Evolutionary conservation across 2,113 vertebrate species (phyloP).

Genomic region (Plotosus lineatus): DNA sequence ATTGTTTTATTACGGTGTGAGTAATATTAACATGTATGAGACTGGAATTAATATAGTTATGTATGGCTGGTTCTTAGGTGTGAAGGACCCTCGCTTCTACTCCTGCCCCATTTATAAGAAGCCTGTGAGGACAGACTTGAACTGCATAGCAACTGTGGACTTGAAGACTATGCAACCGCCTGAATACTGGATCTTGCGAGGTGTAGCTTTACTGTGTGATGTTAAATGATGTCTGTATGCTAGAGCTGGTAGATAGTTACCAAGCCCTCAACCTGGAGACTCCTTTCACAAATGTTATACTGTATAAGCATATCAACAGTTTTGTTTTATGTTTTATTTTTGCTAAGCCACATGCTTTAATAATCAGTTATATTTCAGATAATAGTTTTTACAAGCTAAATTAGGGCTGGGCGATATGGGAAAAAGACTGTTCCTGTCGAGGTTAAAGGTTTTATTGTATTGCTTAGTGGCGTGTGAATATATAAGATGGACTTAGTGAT

Average conservation of each 20-base stretch:
- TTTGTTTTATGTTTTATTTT: no score
- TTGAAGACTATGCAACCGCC: slow-evolving; percentile 80
- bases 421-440: no score
- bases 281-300: background rate
- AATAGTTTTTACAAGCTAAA: no score
- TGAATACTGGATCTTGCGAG: slow-evolving; percentile 90
- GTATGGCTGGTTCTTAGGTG: slow-evolving; percentile 63
- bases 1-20: no score
- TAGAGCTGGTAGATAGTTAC: background rate
- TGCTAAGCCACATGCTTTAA: background rate
- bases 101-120: slow-evolving; percentile 94
- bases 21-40: background rate
- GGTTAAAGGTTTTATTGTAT: no score
- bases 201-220: slow-evolving; percentile 91
- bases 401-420: no score
- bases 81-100: slow-evolving; percentile 80
- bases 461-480: no score
- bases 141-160: slow-evolving; percentile 84
- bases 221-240: slow-evolving; percentile 74
- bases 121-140: slow-evolving; percentile 81
- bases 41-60: slow-evolving; percentile 4
- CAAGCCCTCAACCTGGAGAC: background rate
- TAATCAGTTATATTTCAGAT: no score
- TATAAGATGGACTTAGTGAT: no score
- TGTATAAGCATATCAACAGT: no score